A percentile compares a stretch with the other conserved stretches of the same genome.
These are phyloP conservation scores for Pentalonia nigronervosa DNA, from an alignment of 1,140 invertebrate genomes.

Conservation along the genomic window DNA sequence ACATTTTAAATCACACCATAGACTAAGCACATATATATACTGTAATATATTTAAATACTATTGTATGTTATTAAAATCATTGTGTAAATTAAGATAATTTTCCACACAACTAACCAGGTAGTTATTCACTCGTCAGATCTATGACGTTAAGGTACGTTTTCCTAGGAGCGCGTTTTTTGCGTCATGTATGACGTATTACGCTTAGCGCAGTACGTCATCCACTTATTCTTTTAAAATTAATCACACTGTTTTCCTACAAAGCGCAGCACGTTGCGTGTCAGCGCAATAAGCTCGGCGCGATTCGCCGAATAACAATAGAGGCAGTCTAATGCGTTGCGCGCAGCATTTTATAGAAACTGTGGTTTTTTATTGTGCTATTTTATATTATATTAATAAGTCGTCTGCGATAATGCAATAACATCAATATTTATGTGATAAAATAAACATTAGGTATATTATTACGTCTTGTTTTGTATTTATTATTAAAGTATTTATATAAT, in stretches of 20 bases:
- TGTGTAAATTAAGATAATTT: too few relatives aligned
- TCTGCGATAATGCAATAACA: conserved; percentile 36
- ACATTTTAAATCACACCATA: too few relatives aligned
- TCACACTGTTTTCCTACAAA: conserved; percentile 5
- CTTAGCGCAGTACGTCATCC: conserved; percentile 34
- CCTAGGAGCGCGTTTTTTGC: conserved; percentile 35
- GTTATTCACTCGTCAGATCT: too few relatives aligned
- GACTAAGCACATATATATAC: too few relatives aligned
- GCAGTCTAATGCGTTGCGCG: neutral
- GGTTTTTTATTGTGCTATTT: conserved; percentile 30
- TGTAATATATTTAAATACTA: too few relatives aligned
- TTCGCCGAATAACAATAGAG: neutral
- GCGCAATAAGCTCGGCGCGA: neutral
- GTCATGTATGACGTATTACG: conserved; percentile 33
- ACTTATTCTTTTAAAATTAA: conserved; percentile 45
- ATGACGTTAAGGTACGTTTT: conserved; percentile 40
- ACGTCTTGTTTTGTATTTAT: conserved; percentile 44
- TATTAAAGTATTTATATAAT: conserved; percentile 45
- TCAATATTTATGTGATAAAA: conserved; percentile 43
- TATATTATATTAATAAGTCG: conserved; percentile 29
- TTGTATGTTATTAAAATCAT: too few relatives aligned
- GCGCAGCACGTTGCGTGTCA: neutral
- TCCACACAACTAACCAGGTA: too few relatives aligned
- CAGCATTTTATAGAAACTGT: conserved; percentile 18
- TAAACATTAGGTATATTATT: conserved; percentile 41